Base-by-base conservation (phyloP, 2,888 invertebrate genomes). In the Cenopis cana region DNA sequence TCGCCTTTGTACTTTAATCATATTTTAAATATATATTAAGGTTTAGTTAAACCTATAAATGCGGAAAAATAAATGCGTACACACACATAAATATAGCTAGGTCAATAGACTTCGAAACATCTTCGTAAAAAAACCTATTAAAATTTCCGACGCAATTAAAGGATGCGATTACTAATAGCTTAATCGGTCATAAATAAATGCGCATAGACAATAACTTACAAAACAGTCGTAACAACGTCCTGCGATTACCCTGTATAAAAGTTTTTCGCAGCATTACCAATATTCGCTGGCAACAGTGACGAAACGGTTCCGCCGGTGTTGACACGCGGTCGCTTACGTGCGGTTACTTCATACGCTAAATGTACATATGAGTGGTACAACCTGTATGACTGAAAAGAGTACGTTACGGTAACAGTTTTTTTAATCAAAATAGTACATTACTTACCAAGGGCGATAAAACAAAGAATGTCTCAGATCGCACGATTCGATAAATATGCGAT, bases 271-370 rank as follows among this genome's bases (percentile, higher is more conserved):
- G 65, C 84, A 82, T 84, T 83, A 85, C 82, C 86, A 80, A 86
- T 87, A 87, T 86, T 88, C 76, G 87, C 87, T 82, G 75, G 83
- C 83, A 81, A 82, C 81, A 74, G 82, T 88, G 85, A 81, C 82
- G 82, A 83, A 84, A 91, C 81, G 85, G 89, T 91, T 91, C 91
- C 91, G 88, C 82, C 83, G 89, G 88, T 91, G 92, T 89, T 91
- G 89, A 91, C 92, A 79, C 79, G 79, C 78, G 78, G 79, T 78
- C 79, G 64, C 72, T 72, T 68, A 79, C 78, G 75, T 67, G 62
- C 61, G 79, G 80, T 91, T 90, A 89, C 89, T 82, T 89, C 88
- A 90, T 82, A 82, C 87, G 84, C 82, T 84, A 89, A 88, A 90
- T 88, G 87, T 88, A 88, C 86, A 83, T 89, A 87, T 88, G 88